Conservation (phyloP, 2,888 invertebrate species). For the Cataglyphis albicans region DNA sequence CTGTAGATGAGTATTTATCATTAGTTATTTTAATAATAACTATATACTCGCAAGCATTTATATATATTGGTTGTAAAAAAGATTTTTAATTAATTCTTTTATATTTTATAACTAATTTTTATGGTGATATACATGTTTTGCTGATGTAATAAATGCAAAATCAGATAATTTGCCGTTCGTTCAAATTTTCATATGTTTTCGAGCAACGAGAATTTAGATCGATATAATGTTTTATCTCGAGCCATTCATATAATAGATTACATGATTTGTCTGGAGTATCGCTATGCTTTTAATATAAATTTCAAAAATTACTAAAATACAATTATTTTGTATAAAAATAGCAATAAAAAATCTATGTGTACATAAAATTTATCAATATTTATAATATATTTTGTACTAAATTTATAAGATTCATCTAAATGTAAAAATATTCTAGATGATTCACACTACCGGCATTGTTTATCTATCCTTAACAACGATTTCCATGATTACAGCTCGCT, state of each 20-base stretch:
- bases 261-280: neutral
- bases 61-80: neutral
- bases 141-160: constrained; percentile 32
- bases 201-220: constrained; percentile 6
- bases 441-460: neutral
- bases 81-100: neutral
- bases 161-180: constrained; percentile 3
- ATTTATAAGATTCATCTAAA: neutral
- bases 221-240: constrained; percentile 2
- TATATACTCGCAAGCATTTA: neutral
- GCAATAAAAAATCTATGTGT: neutral
- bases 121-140: neutral
- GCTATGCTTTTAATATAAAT: neutral
- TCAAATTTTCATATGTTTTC: neutral
- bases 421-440: neutral
- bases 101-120: constrained; percentile 24
- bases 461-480: neutral
- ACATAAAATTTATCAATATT: neutral
- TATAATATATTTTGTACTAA: neutral
- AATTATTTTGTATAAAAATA: neutral
- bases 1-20: neutral
- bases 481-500: neutral
- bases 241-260: neutral
- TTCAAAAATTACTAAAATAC: neutral
- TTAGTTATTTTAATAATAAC: neutral